A percentile compares a stretch with the other conserved stretches of the same genome.
These are phyloP conservation scores for Trichonephila clavipes DNA, from an alignment of 1,140 invertebrate species.

Conservation along the genomic window DNA sequence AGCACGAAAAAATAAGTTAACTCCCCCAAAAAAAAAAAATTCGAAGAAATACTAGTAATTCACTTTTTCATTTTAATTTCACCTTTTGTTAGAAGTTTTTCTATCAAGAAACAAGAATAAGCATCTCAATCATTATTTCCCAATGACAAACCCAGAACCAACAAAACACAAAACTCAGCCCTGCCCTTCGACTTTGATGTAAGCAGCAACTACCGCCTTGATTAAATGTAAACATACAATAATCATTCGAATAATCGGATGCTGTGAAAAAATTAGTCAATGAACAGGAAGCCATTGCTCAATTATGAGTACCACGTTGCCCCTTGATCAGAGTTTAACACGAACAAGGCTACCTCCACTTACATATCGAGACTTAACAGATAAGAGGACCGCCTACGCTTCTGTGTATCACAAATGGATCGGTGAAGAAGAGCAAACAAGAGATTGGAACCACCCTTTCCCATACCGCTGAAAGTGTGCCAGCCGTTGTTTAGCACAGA, in stretches of 20 bases:
- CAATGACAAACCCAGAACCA: no score
- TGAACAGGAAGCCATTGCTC: slow-evolving; percentile 33
- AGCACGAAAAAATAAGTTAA: no score
- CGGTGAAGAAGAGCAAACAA: slow-evolving; percentile 75
- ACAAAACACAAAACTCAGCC: no score
- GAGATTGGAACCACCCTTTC: slow-evolving; percentile 54
- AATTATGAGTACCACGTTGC: background rate
- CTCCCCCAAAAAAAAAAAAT: no score
- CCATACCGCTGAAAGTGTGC: slow-evolving; percentile 66
- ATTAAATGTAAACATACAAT: background rate
- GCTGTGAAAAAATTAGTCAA: background rate
- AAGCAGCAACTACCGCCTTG: background rate
- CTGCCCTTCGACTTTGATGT: background rate
- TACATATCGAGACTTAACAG: background rate
- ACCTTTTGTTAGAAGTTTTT: no score
- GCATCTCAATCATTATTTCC: no score
- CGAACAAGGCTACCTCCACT: slow-evolving; percentile 21
- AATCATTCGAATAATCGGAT: slow-evolving; percentile 3
- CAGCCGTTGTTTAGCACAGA: slow-evolving; percentile 60
- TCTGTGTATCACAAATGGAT: slow-evolving; percentile 55
- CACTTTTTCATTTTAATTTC: no score
- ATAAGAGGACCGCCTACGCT: slow-evolving; percentile 28
- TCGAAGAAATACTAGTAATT: no score
- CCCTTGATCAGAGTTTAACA: background rate
- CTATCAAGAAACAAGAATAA: no score